Evolutionary conservation across 2,797 vertebrate species (phyloP).

Genomic region (Melanotaenia nigrans): DNA sequence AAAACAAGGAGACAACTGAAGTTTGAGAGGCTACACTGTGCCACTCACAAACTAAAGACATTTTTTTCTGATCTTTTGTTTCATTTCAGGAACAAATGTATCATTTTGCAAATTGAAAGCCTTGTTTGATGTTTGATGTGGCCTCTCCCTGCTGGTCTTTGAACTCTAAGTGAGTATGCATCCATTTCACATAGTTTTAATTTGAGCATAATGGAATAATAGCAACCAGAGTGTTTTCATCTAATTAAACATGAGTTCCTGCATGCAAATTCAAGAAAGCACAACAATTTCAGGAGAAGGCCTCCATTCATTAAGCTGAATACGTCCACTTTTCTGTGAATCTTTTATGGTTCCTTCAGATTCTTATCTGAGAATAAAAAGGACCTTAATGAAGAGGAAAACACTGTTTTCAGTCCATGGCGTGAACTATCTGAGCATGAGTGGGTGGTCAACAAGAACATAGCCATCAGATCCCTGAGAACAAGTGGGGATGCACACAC

Average conservation of each 20-base stretch:
- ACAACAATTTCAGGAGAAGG: constrained; percentile 25
- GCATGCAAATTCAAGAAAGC: constrained; percentile 11
- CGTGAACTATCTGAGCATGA: constrained; percentile 83
- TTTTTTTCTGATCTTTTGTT: constrained; percentile 52
- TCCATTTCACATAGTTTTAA: constrained; percentile 50
- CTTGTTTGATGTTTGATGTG: constrained; percentile 36
- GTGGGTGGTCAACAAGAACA: constrained; percentile 63
- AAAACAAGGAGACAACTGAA: constrained; percentile 53
- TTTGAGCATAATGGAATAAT: constrained; percentile 38
- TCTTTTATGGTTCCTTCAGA: constrained; percentile 27
- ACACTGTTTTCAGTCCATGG: constrained; percentile 37
- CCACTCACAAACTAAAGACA: constrained; percentile 21
- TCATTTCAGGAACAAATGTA: constrained; percentile 51
- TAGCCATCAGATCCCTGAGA: constrained; percentile 75
- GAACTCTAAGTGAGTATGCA: constrained; percentile 16
- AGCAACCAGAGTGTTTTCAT: constrained; percentile 31
- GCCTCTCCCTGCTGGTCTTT: constrained; percentile 34
- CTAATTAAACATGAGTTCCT: constrained; percentile 27
- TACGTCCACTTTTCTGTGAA: constrained; percentile 32
- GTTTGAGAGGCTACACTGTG: constrained; percentile 35
- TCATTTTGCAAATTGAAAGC: constrained; percentile 55
- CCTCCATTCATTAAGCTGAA: constrained; percentile 27
- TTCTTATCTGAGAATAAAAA: constrained; percentile 25
- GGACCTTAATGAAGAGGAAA: constrained; percentile 40
- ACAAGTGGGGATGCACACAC: constrained; percentile 70